Conservation (phyloP, 2,888 invertebrate genomes). For the Acronicta alni region DNA sequence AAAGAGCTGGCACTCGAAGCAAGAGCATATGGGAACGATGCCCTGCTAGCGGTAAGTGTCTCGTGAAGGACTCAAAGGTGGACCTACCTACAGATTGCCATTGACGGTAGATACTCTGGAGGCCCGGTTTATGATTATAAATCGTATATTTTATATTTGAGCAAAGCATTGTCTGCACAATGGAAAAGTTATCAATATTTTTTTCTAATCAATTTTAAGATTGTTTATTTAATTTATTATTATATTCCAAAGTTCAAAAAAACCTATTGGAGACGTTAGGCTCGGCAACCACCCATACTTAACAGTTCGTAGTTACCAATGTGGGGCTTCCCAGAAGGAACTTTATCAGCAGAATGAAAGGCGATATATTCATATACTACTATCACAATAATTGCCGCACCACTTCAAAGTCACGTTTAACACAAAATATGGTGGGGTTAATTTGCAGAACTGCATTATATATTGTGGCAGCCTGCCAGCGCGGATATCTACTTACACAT, state of each 20-base stretch:
- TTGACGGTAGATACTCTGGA: neutral
- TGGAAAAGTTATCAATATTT: too few relatives aligned
- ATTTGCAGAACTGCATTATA: slow-evolving; percentile 17
- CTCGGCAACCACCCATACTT: too few relatives aligned
- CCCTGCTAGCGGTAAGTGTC: slow-evolving; percentile 91
- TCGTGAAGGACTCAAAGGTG: neutral
- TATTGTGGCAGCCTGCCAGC: slow-evolving; percentile 26
- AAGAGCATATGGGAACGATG: slow-evolving; percentile 90
- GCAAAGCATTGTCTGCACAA: too few relatives aligned
- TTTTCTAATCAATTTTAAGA: too few relatives aligned
- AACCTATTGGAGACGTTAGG: too few relatives aligned
- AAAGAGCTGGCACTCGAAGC: slow-evolving; percentile 92
- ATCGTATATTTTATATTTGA: too few relatives aligned
- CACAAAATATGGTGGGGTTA: slow-evolving; percentile 5
- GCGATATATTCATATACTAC: neutral
- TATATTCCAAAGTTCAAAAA: too few relatives aligned
- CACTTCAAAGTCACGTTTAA: slow-evolving; percentile 4
- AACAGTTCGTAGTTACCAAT: too few relatives aligned
- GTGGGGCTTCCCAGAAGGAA: too few relatives aligned
- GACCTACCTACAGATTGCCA: neutral
- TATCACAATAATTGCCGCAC: slow-evolving; percentile 1
- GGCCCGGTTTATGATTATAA: too few relatives aligned
- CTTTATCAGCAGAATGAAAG: too few relatives aligned
- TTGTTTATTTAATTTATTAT: too few relatives aligned
- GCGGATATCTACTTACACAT: slow-evolving; percentile 17